Percentiles rank a stretch among this genome's conserved stretches.
phyloP scores from a whole-genome alignment of 2,888 invertebrate genomes.

The Linyphia triangularis region DNA sequence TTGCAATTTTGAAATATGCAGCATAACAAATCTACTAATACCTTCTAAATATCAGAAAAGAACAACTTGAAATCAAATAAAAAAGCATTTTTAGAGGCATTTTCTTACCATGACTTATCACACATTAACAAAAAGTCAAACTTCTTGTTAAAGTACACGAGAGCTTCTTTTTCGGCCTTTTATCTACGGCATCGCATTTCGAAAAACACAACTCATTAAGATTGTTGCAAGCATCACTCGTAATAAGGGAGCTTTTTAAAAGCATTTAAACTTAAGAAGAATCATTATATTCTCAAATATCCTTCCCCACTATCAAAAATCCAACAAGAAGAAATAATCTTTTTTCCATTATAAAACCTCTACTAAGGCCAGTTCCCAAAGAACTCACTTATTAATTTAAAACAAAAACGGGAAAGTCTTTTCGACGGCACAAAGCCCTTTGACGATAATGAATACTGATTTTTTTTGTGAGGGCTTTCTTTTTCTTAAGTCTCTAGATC shows the following conservation, averaged over 20 bases:
- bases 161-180: not conserved
- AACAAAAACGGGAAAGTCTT: slow-evolving; percentile 55
- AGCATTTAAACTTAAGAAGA: slow-evolving; percentile 62
- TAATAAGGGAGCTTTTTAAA: slow-evolving; percentile 63
- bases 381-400: slow-evolving; percentile 70
- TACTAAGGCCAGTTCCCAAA: slow-evolving; percentile 8
- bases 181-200: not conserved
- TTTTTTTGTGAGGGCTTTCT: slow-evolving; percentile 26
- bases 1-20: too few species aligned
- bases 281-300: slow-evolving; percentile 61
- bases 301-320: slow-evolving; percentile 28
- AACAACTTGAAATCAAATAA: not conserved
- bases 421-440: slow-evolving; percentile 54
- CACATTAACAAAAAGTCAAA: not conserved
- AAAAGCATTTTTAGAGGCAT: not conserved
- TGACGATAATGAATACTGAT: slow-evolving; percentile 71
- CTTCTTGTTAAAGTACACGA: not conserved
- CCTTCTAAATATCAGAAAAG: not conserved
- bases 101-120: not conserved
- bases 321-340: slow-evolving; percentile 52
- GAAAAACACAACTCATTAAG: slow-evolving; percentile 65
- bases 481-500: slow-evolving; percentile 30
- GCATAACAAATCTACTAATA: not conserved
- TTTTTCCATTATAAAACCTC: slow-evolving; percentile 66
- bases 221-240: slow-evolving; percentile 56